phyloP scores from a whole-genome alignment of 2,113 vertebrate species.

The Nestor notabilis region DNA sequence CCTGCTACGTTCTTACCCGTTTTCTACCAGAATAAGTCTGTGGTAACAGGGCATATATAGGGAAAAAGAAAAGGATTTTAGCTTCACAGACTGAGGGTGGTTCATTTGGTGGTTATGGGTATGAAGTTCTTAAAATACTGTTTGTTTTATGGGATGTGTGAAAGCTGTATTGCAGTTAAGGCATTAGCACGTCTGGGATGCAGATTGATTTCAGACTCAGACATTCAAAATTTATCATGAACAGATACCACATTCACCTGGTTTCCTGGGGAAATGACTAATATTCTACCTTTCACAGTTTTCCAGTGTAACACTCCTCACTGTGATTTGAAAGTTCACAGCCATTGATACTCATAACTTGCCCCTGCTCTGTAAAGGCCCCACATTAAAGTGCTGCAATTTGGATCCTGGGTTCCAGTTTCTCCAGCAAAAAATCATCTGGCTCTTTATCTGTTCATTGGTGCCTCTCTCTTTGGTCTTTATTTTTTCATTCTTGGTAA shows the following conservation, averaged over 20 bases:
- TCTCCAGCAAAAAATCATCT: not conserved
- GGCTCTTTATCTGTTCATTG: not conserved
- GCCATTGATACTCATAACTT: not conserved
- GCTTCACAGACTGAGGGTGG: not conserved
- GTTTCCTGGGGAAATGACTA: not conserved
- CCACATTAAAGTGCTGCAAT: not conserved
- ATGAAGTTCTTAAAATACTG: not conserved
- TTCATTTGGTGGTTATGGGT: not conserved
- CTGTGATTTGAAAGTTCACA: not conserved
- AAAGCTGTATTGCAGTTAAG: not conserved
- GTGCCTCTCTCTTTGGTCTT: not conserved
- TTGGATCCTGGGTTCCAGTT: not conserved
- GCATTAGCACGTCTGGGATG: not conserved
- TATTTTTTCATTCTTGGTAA: not conserved
- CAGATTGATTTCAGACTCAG: not conserved
- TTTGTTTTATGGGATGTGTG: not conserved
- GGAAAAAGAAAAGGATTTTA: not conserved
- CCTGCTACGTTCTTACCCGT: not conserved
- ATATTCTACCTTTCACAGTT: not conserved
- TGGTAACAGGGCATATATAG: not conserved
- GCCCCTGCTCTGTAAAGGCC: not conserved
- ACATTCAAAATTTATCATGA: not conserved
- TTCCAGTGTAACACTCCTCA: not conserved
- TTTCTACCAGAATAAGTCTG: not conserved
- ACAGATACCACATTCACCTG: not conserved